Evolutionary conservation across 2,888 invertebrate species (phyloP).

Genomic region (Amblyjoppa proteus): DNA sequence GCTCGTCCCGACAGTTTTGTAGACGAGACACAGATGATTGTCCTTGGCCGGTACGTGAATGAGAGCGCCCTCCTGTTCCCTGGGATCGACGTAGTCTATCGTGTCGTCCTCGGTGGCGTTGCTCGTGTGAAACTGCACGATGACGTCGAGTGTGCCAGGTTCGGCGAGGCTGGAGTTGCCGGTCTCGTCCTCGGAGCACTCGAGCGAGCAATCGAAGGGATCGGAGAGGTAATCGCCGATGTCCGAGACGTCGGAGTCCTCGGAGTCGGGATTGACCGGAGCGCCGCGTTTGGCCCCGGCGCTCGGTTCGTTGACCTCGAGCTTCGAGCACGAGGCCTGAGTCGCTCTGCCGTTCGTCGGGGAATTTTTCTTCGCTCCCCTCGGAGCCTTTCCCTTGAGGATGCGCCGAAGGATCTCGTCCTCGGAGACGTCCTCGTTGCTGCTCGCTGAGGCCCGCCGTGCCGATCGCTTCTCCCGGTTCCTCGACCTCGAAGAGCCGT

Average conservation of each 20-base stretch:
- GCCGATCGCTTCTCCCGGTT: slow-evolving; percentile 10
- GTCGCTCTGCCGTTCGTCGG: slow-evolving; percentile 6
- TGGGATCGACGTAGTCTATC: slow-evolving; percentile 80
- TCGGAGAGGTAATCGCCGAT: slow-evolving; percentile 79
- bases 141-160: slow-evolving; percentile 78
- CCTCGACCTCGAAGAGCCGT: slow-evolving; percentile 1
- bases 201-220: slow-evolving; percentile 72
- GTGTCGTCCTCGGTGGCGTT: slow-evolving; percentile 73
- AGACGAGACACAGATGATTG: slow-evolving; percentile 90
- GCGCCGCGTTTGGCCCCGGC: slow-evolving; percentile 25
- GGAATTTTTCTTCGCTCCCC: slow-evolving; percentile 23
- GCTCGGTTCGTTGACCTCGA: slow-evolving; percentile 7
- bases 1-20: slow-evolving; percentile 86
- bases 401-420: slow-evolving; percentile 51
- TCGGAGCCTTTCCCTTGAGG: slow-evolving; percentile 41
- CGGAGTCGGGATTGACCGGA: slow-evolving; percentile 72
- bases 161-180: slow-evolving; percentile 53
- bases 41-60: slow-evolving; percentile 88
- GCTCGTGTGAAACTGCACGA: slow-evolving; percentile 81
- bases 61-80: slow-evolving; percentile 84
- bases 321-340: slow-evolving; percentile 72
- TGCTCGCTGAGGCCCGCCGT: slow-evolving; percentile 22
- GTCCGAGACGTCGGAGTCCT: slow-evolving; percentile 78
- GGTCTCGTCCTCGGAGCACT: slow-evolving; percentile 72
- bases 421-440: slow-evolving; percentile 46